Evolutionary conservation across 2,888 invertebrate genomes (phyloP).

Genomic region (Zhuqinia jingwanae): DNA sequence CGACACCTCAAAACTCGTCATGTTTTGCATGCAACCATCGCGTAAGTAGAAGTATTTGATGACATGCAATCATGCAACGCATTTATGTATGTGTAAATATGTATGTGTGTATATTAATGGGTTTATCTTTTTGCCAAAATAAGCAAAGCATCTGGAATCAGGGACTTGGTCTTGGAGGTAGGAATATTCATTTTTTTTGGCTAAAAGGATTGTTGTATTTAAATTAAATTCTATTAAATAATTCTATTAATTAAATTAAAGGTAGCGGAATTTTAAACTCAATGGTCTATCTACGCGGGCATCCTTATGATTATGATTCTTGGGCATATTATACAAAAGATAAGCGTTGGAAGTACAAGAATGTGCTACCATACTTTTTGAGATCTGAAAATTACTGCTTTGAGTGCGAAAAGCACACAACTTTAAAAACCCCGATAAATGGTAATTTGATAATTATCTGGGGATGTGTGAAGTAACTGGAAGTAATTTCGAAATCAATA

Average conservation of each 20-base stretch:
- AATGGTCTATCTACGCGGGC: constrained; percentile 86
- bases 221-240: no score
- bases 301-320: constrained; percentile 84
- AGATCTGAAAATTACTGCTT: constrained; percentile 79
- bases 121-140: constrained; percentile 77
- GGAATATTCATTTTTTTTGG: no score
- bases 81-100: no score
- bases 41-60: constrained; percentile 80
- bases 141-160: constrained; percentile 86
- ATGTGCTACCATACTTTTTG: constrained; percentile 81
- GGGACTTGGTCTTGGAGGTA: constrained; percentile 90
- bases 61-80: neutral
- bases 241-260: no score
- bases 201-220: no score
- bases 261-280: constrained; percentile 88
- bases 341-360: constrained; percentile 81
- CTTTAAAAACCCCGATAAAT: constrained; percentile 54
- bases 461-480: no score
- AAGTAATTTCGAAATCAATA: no score
- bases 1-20: constrained; percentile 85
- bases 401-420: constrained; percentile 54
- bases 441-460: constrained; percentile 28
- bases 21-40: constrained; percentile 84
- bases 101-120: no score
- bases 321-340: constrained; percentile 84